phyloP scores from a whole-genome alignment of 37 sponge, comb jelly and placozoan genomes.

The Axinella damicornis region DNA sequence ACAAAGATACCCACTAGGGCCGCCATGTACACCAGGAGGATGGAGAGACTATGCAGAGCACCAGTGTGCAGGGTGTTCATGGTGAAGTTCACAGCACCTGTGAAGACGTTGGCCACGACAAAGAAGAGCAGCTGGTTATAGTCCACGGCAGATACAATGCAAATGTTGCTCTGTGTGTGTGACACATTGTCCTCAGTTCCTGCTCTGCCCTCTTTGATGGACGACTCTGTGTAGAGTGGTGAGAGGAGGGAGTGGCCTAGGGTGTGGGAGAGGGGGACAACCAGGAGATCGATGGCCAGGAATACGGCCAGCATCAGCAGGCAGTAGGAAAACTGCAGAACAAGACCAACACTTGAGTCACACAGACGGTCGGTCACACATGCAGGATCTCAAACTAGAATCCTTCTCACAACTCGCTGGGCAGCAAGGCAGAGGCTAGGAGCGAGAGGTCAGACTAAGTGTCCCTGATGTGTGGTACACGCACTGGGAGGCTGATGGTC shows the following conservation, averaged over 20 bases:
- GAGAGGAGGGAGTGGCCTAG: constrained; percentile 1
- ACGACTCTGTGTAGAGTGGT: background rate
- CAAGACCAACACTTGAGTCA: too few relatives aligned
- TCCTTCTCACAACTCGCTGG: too few relatives aligned
- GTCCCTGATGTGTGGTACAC: too few relatives aligned
- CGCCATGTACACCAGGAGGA: constrained; percentile 61
- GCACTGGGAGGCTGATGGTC: too few relatives aligned
- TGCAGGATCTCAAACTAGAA: too few relatives aligned
- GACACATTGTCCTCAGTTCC: background rate
- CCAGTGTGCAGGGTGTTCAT: constrained; percentile 78
- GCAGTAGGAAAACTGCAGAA: constrained; percentile 52
- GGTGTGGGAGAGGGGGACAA: constrained; percentile 32
- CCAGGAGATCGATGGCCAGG: constrained; percentile 39
- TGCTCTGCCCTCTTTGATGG: background rate
- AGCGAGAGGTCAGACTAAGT: too few relatives aligned
- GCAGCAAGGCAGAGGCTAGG: too few relatives aligned
- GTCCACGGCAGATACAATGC: constrained; percentile 83
- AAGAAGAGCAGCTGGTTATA: constrained; percentile 94
- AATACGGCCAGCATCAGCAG: constrained; percentile 24
- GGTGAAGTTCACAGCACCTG: constrained; percentile 89
- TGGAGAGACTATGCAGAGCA: background rate
- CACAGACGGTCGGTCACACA: too few relatives aligned
- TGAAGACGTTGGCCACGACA: constrained; percentile 88
- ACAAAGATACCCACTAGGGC: constrained; percentile 29
- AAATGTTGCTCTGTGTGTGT: background rate